phyloP scores from a whole-genome alignment of 1,140 invertebrate genomes.

The Thrips palmi region DNA sequence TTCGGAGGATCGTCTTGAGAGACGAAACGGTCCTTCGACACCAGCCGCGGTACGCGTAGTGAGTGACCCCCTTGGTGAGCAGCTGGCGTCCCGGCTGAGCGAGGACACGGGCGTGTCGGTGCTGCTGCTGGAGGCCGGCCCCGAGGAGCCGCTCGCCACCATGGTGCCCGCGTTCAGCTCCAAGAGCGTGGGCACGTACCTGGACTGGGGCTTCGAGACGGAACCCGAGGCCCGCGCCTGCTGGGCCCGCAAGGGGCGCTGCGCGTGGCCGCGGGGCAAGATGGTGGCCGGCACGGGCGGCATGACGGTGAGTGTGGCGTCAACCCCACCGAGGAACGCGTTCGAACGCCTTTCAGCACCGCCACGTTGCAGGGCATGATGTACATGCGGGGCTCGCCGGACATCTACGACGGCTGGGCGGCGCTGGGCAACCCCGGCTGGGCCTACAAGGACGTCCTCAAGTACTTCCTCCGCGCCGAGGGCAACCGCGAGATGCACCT shows the following conservation, averaged over 20 bases:
- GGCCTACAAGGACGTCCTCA: conserved; percentile 38
- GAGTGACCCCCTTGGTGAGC: neutral
- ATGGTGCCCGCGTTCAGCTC: conserved; percentile 41
- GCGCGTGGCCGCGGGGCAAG: conserved; percentile 52
- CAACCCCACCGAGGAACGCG: neutral
- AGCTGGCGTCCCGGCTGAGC: conserved; percentile 33
- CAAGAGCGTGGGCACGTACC: conserved; percentile 27
- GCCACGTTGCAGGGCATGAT: conserved; percentile 35
- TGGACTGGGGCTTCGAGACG: conserved; percentile 49
- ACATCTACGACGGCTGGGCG: conserved; percentile 49
- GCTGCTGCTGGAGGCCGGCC: conserved; percentile 38
- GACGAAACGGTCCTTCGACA: neutral
- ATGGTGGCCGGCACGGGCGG: conserved; percentile 68
- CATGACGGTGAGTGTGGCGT: conserved; percentile 34
- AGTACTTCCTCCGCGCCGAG: conserved; percentile 39
- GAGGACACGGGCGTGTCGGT: conserved; percentile 26
- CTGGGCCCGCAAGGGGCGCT: conserved; percentile 34
- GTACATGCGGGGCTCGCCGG: conserved; percentile 41
- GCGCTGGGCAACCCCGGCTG: conserved; percentile 38
- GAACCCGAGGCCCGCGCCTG: conserved; percentile 35
- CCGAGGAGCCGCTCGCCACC: conserved; percentile 43
- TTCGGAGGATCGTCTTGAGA: conserved; percentile 5
- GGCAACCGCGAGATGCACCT: conserved; percentile 24
- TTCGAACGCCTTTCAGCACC: neutral
- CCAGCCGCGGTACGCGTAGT: neutral